Conservation (phyloP, 2,113 vertebrate species). For the Probosciger aterrimus region DNA sequence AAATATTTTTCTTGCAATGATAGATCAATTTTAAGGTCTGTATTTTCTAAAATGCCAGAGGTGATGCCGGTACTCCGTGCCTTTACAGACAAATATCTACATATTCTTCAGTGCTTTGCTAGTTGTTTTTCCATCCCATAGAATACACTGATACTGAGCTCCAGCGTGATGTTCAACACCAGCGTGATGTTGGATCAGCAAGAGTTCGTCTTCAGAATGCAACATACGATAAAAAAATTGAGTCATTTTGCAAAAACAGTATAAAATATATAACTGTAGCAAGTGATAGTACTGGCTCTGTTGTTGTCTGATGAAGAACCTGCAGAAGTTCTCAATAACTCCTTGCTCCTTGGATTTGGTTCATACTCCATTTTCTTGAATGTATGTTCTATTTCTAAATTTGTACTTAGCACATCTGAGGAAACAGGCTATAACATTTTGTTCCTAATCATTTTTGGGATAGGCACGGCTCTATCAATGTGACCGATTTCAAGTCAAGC, state of each 20-base stretch:
- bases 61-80: not conserved
- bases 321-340: not conserved
- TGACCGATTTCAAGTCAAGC: constrained; percentile 91
- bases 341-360: not conserved
- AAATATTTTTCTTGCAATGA: not conserved
- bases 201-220: not conserved
- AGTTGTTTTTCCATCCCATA: not conserved
- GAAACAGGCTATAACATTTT: not conserved
- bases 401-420: not conserved
- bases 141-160: not conserved
- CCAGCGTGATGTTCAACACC: not conserved
- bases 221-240: not conserved
- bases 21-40: not conserved
- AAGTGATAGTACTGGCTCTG: not conserved
- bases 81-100: not conserved
- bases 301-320: not conserved
- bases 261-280: not conserved
- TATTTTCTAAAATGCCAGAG: not conserved
- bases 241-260: not conserved
- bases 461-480: constrained; percentile 80
- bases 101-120: not conserved
- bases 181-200: not conserved
- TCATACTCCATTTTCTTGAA: not conserved
- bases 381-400: not conserved
- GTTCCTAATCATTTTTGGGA: not conserved